Evolutionary conservation across 2,888 invertebrate species (phyloP).

Genomic region (Macrophya alboannulata): DNA sequence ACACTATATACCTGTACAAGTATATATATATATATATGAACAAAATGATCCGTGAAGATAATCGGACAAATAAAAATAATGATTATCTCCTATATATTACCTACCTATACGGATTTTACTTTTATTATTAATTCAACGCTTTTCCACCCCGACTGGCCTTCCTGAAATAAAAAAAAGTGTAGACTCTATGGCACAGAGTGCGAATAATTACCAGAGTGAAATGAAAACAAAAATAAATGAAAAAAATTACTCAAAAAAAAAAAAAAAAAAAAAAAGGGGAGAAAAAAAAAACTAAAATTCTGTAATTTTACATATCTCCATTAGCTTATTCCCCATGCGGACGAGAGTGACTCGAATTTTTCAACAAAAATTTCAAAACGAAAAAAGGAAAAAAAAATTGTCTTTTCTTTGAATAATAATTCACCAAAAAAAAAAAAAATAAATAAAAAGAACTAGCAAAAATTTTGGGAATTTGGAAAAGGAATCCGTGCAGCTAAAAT

Average conservation of each 20-base stretch:
- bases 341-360: not conserved
- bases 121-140: not conserved
- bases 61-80: not conserved
- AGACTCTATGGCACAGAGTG: not conserved
- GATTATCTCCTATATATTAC: not conserved
- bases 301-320: slow-evolving; percentile 7
- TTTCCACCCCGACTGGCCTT: not conserved
- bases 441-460: too few relatives aligned
- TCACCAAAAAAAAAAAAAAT: too few relatives aligned
- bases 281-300: too few relatives aligned
- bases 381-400: not conserved
- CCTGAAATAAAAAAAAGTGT: not conserved
- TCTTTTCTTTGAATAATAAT: not conserved
- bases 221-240: not conserved
- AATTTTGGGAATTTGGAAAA: too few relatives aligned
- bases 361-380: not conserved
- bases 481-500: too few relatives aligned
- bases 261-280: not conserved
- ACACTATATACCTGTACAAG: too few relatives aligned
- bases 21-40: not conserved
- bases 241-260: not conserved
- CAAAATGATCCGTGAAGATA: not conserved
- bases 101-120: not conserved
- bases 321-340: not conserved
- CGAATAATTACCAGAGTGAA: slow-evolving; percentile 1